These are phyloP conservation scores for Myotis lucifugus DNA, from an alignment of 2,113 vertebrate species.

Conservation along the genomic window DNA sequence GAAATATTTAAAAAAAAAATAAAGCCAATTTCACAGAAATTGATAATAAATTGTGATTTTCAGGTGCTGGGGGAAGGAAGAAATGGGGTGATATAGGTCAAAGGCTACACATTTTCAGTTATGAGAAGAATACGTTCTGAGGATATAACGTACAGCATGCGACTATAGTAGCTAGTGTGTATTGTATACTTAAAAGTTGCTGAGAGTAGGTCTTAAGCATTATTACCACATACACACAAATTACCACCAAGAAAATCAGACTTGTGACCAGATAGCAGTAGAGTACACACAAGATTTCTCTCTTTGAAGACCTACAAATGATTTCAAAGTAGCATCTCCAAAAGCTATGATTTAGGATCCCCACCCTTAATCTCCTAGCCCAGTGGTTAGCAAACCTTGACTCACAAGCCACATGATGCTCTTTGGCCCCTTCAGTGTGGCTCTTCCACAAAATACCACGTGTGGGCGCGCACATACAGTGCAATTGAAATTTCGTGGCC, in stretches of 20 bases:
- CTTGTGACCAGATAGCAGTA: not conserved
- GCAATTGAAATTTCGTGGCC: too few relatives aligned
- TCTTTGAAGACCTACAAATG: not conserved
- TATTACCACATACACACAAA: not conserved
- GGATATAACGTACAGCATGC: fast-evolving
- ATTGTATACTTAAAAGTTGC: not conserved
- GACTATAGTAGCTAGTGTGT: too few relatives aligned
- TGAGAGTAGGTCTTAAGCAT: not conserved
- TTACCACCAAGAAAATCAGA: not conserved
- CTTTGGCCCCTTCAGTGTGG: too few relatives aligned
- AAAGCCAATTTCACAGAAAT: not conserved
- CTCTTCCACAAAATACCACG: too few relatives aligned
- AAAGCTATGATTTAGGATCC: not conserved
- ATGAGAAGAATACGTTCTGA: not conserved
- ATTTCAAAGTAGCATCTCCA: not conserved
- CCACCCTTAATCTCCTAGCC: not conserved
- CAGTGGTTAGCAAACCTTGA: too few relatives aligned
- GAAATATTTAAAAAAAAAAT: not conserved
- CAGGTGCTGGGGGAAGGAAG: not conserved
- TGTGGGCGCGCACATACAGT: too few relatives aligned
- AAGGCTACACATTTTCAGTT: not conserved
- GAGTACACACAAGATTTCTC: not conserved
- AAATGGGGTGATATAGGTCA: not conserved
- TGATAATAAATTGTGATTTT: not conserved
- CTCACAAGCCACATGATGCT: too few relatives aligned